These are phyloP conservation scores for Autographa pulchrina DNA, from an alignment of 2,888 invertebrate genomes.

Conservation along the genomic window DNA sequence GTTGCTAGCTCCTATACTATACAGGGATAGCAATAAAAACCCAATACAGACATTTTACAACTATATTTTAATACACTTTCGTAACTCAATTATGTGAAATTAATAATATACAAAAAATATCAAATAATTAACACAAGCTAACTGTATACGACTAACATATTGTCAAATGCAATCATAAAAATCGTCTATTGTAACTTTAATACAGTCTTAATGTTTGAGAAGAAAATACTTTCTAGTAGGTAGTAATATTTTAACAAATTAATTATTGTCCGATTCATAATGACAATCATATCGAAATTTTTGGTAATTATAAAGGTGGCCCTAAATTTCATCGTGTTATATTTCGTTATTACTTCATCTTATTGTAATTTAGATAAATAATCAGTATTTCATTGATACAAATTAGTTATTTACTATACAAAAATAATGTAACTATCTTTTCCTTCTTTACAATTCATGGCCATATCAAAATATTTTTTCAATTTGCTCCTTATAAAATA, in stretches of 20 bases:
- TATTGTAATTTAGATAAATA: no score
- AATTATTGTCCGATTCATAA: not conserved
- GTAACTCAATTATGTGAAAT: slow-evolving; percentile 84
- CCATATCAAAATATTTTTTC: no score
- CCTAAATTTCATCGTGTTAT: no score
- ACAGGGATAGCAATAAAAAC: slow-evolving; percentile 55
- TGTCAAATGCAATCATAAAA: slow-evolving; percentile 75
- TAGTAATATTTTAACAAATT: not conserved
- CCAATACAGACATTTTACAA: slow-evolving; percentile 71
- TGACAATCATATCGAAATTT: not conserved
- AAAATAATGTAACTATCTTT: no score
- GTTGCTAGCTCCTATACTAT: no score
- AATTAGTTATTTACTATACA: no score
- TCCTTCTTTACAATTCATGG: no score
- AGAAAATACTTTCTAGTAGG: slow-evolving; percentile 33
- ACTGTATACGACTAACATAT: slow-evolving; percentile 70
- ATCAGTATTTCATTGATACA: no score
- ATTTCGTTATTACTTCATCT: no score
- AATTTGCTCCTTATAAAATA: no score
- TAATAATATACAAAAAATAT: slow-evolving; percentile 84
- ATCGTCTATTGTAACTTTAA: slow-evolving; percentile 55
- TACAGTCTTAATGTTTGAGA: slow-evolving; percentile 42
- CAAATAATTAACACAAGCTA: slow-evolving; percentile 81
- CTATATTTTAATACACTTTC: slow-evolving; percentile 87
- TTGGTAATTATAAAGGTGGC: not conserved